Percentiles rank a stretch among this genome's conserved stretches.
These are phyloP conservation scores for Taphrorychus bicolor DNA, from an alignment of 2,888 invertebrate genomes.

Conservation along the genomic window DNA sequence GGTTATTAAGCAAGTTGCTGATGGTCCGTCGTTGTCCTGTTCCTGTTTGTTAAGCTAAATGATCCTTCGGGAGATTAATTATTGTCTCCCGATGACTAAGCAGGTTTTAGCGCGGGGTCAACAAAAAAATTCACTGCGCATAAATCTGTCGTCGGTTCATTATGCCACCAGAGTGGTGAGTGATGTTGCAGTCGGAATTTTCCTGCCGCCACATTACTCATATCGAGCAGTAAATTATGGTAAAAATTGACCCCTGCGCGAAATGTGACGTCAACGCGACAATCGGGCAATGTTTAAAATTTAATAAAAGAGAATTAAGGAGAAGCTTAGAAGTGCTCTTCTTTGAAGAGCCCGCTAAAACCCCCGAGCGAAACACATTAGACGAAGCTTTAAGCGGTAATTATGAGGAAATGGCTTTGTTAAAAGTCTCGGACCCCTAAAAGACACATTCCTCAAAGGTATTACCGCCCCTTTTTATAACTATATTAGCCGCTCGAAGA, in stretches of 20 bases:
- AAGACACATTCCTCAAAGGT: background rate
- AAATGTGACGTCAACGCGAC: background rate
- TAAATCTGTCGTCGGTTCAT: conserved; percentile 15
- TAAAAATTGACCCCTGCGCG: no score
- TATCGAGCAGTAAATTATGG: background rate
- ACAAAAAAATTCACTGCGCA: conserved; percentile 24
- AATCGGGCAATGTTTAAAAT: background rate
- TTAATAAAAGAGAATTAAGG: conserved; percentile 3
- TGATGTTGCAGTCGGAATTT: background rate
- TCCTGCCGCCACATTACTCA: background rate
- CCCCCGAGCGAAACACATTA: background rate
- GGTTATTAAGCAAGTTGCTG: conserved; percentile 37
- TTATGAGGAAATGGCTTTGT: conserved; percentile 4
- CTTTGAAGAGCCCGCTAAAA: background rate
- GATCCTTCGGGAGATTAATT: conserved; percentile 36
- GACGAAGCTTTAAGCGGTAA: background rate
- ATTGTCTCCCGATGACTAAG: conserved; percentile 25
- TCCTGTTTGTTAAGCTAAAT: conserved; percentile 38
- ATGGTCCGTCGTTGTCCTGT: conserved; percentile 36
- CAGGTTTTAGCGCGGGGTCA: conserved; percentile 21
- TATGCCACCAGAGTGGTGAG: conserved; percentile 7
- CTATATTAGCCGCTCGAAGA: no score
- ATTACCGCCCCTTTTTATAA: background rate
- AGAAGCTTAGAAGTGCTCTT: background rate
- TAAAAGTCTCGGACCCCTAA: background rate